Evolutionary conservation across 2,113 vertebrate genomes (phyloP).

Genomic region (Corythaeola cristata): DNA sequence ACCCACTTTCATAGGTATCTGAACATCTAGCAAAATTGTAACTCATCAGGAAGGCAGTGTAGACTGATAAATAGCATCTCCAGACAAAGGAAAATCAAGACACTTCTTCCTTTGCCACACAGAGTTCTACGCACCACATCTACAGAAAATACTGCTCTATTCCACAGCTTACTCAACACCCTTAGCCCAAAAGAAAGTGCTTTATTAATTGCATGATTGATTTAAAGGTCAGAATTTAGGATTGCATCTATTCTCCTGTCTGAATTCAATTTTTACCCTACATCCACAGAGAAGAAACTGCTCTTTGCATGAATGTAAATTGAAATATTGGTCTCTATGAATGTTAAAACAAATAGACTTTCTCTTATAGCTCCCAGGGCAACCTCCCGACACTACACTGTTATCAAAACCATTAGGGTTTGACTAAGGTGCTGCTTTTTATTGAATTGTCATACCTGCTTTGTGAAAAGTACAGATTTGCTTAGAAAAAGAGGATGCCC

Average conservation of each 20-base stretch:
- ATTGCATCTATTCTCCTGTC: neutral
- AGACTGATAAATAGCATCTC: slow-evolving; percentile 20
- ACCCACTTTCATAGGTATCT: slow-evolving; percentile 66
- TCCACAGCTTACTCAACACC: neutral
- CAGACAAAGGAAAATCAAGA: neutral
- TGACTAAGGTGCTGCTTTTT: neutral
- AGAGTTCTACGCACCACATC: neutral
- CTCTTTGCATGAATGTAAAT: neutral
- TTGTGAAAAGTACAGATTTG: neutral
- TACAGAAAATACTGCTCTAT: neutral
- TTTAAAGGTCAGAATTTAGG: neutral
- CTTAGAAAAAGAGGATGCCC: neutral
- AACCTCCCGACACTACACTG: neutral
- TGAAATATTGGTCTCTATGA: neutral
- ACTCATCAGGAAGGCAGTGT: neutral
- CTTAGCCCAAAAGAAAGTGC: neutral
- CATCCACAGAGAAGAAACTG: neutral
- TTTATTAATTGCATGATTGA: neutral
- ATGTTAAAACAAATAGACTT: neutral
- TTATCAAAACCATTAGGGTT: neutral
- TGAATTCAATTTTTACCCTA: neutral
- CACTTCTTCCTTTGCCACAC: neutral
- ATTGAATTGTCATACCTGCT: neutral
- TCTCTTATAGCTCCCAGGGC: neutral
- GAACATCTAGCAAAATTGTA: slow-evolving; percentile 48